Conservation (phyloP, 2,113 vertebrate genomes). For the Atractosteus spatula region DNA sequence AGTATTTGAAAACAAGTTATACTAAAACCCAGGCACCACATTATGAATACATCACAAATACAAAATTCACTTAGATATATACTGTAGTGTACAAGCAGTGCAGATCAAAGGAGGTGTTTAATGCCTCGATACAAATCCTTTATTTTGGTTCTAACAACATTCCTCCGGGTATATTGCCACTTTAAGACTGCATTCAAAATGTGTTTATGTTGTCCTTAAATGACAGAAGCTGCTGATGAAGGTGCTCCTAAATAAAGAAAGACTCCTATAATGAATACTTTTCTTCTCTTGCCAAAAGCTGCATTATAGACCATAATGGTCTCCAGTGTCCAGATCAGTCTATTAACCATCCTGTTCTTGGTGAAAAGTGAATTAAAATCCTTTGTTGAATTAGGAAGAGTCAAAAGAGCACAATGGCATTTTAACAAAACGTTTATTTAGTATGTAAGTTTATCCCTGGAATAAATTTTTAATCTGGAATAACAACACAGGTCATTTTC, state of each 20-base stretch:
- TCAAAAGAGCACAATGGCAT: too few species aligned
- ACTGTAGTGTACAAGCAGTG: too few species aligned
- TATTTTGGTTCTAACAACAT: not conserved
- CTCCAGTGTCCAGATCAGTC: constrained; percentile 33
- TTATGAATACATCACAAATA: too few species aligned
- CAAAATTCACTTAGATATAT: too few species aligned
- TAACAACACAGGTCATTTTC: too few species aligned
- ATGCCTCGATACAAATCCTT: not conserved
- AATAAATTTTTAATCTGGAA: too few species aligned
- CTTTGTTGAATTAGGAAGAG: constrained; percentile 24
- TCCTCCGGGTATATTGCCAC: too few species aligned
- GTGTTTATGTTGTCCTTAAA: constrained; percentile 38
- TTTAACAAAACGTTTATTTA: too few species aligned
- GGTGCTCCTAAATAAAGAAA: constrained; percentile 47
- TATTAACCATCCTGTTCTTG: constrained; percentile 24
- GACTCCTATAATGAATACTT: constrained; percentile 36
- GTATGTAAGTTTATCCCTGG: too few species aligned
- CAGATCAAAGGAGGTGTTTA: too few species aligned
- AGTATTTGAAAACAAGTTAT: too few species aligned
- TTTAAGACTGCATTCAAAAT: constrained; percentile 4
- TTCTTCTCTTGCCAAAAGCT: constrained; percentile 42
- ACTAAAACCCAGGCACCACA: too few species aligned
- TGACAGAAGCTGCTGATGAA: constrained; percentile 46
- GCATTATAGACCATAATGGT: constrained; percentile 45
- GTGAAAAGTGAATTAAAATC: constrained; percentile 35